Conservation (phyloP, 2,113 vertebrate genomes). For the Manacus vitellinus region DNA sequence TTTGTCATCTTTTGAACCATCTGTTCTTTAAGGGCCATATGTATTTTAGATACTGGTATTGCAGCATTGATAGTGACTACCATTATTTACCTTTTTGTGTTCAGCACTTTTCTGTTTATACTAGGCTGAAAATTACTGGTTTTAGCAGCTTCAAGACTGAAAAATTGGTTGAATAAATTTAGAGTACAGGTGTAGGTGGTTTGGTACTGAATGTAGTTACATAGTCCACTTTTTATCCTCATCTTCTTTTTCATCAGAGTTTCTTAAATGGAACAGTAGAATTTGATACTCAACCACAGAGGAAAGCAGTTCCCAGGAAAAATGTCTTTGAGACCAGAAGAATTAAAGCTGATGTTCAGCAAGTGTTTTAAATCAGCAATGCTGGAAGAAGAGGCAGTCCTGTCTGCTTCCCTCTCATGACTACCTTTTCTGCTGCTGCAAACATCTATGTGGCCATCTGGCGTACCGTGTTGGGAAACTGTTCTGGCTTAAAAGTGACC, state of each 20-base stretch:
- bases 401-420: not conserved
- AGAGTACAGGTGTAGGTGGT: constrained; percentile 37
- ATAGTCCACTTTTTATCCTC: constrained; percentile 1
- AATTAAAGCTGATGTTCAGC: not conserved
- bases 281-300: not conserved
- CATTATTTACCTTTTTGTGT: constrained; percentile 26
- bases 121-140: constrained; percentile 47
- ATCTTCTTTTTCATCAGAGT: not conserved
- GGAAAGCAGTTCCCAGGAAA: not conserved
- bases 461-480: not conserved
- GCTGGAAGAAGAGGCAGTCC: not conserved
- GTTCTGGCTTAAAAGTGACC: not conserved
- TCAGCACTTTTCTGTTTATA: constrained; percentile 36
- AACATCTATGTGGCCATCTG: not conserved
- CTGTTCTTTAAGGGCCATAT: not conserved
- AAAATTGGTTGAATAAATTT: constrained; percentile 13
- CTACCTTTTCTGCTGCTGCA: not conserved
- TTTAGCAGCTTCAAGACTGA: constrained; percentile 7
- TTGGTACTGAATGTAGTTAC: constrained; percentile 35
- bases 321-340: not conserved
- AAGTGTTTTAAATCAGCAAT: not conserved
- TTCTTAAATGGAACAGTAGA: not conserved
- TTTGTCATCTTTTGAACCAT: not conserved
- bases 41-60: not conserved
- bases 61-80: not conserved